These are phyloP conservation scores for Poeciliopsis retropinna DNA, from an alignment of 2,113 vertebrate genomes.

Conservation along the genomic window DNA sequence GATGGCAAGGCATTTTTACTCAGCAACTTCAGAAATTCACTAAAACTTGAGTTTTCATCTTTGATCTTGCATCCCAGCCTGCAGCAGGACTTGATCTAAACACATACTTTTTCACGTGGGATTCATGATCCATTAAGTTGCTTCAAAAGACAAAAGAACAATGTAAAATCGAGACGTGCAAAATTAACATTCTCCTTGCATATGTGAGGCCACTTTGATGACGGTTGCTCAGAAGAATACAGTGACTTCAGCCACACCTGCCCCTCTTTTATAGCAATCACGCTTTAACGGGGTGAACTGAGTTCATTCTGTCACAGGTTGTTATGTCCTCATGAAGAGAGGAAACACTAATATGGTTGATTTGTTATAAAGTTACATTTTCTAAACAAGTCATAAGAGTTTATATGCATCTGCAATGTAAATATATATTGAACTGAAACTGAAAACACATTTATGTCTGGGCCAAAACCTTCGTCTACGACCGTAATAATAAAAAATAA, in stretches of 20 bases:
- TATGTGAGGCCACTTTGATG: neutral
- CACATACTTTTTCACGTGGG: neutral
- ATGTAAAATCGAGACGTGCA: neutral
- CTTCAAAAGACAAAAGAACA: neutral
- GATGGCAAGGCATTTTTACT: neutral
- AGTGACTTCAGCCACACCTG: neutral
- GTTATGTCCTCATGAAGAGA: neutral
- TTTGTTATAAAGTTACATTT: neutral
- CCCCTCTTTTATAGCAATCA: neutral
- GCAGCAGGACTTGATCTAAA: no score
- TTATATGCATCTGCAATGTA: neutral
- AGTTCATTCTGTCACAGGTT: neutral
- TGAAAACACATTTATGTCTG: neutral
- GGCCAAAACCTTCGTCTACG: neutral
- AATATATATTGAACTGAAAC: neutral
- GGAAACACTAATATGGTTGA: no score
- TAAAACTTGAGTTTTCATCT: neutral
- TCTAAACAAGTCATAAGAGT: neutral
- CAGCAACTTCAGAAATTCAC: neutral
- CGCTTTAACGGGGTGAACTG: neutral
- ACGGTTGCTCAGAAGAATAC: neutral
- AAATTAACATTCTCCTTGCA: neutral
- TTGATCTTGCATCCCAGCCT: neutral
- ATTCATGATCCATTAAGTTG: neutral
- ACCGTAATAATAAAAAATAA: neutral